Evolutionary conservation across 1,140 invertebrate species (phyloP).

Genomic region (Phymastichus coffea): DNA sequence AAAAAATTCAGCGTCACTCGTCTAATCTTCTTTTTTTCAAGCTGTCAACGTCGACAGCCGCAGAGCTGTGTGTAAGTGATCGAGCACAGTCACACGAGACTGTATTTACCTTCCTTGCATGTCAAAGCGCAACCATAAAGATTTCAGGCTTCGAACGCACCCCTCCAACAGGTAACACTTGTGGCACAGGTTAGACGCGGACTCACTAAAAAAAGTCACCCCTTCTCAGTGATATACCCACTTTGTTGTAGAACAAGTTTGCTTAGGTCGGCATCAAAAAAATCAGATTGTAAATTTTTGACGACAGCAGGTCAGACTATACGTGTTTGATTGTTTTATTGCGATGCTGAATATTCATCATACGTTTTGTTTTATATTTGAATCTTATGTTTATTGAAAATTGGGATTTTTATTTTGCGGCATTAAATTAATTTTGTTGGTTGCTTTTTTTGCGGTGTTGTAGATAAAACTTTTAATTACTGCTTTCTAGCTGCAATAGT

Average conservation of each 20-base stretch:
- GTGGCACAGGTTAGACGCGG: conserved; percentile 8
- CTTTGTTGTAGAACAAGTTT: conserved; percentile 21
- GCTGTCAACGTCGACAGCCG: conserved; percentile 16
- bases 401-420: too few species aligned
- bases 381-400: too few species aligned
- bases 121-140: conserved; percentile 32
- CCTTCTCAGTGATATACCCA: neutral
- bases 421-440: too few species aligned
- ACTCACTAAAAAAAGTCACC: conserved; percentile 13
- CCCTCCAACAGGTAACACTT: conserved; percentile 6
- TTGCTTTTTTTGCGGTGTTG: too few species aligned
- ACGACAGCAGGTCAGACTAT: too few species aligned
- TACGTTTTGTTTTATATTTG: too few species aligned
- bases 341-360: too few species aligned
- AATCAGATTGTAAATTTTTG: conserved; percentile 2
- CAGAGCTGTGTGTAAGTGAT: too few species aligned
- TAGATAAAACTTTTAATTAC: too few species aligned
- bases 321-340: too few species aligned
- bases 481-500: too few species aligned
- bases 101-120: conserved; percentile 23
- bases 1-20: neutral
- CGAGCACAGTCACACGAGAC: neutral
- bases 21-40: conserved; percentile 14
- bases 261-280: neutral
- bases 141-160: conserved; percentile 17